A percentile compares a stretch with the other conserved stretches of the same genome.
Evolutionary conservation across 2,113 vertebrate species (phyloP).

Genomic region (Heloderma charlesbogerti): DNA sequence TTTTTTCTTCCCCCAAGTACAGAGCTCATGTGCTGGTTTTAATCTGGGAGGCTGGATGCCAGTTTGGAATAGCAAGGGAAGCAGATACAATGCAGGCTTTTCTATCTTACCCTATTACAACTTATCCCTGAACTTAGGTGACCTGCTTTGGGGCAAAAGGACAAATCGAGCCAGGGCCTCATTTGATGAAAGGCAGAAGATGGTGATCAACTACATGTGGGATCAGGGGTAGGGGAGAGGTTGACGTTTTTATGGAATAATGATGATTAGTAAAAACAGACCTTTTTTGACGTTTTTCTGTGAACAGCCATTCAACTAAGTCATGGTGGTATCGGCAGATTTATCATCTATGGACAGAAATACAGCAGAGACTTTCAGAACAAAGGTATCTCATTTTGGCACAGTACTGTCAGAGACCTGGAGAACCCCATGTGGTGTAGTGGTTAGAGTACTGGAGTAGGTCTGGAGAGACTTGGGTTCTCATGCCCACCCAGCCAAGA

Average conservation of each 20-base stretch:
- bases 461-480: neutral
- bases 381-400: slow-evolving; percentile 57
- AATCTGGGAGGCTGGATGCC: neutral
- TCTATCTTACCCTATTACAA: slow-evolving; percentile 50
- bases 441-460: neutral
- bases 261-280: slow-evolving; percentile 70
- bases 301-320: slow-evolving; percentile 48
- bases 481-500: neutral
- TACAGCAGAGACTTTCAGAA: slow-evolving; percentile 64
- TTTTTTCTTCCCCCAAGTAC: neutral
- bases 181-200: slow-evolving; percentile 77
- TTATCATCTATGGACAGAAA: slow-evolving; percentile 74
- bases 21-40: slow-evolving; percentile 10
- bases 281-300: slow-evolving; percentile 39
- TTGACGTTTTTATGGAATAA: slow-evolving; percentile 77
- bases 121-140: slow-evolving; percentile 63
- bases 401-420: slow-evolving; percentile 31
- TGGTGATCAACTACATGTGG: slow-evolving; percentile 72
- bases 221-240: slow-evolving; percentile 47
- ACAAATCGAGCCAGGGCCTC: slow-evolving; percentile 45
- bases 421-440: neutral
- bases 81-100: slow-evolving; percentile 43
- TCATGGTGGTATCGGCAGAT: slow-evolving; percentile 61
- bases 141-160: slow-evolving; percentile 51
- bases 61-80: slow-evolving; percentile 33